Conservation (phyloP, 2,888 invertebrate species). For the Agrilus mali region DNA sequence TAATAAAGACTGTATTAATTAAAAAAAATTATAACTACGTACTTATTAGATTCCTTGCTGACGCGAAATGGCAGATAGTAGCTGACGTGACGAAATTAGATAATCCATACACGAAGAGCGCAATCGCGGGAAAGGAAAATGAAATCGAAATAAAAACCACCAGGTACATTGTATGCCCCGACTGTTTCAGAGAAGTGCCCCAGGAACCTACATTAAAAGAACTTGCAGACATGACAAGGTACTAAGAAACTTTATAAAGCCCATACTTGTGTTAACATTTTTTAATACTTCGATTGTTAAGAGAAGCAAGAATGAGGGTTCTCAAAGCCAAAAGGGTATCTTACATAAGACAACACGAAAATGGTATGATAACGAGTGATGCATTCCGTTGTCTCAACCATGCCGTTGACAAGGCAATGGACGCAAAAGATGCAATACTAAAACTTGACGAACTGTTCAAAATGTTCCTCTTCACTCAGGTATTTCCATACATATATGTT, state of each 20-base stretch:
- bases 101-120: conserved; percentile 44
- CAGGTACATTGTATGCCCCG: conserved; percentile 43
- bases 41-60: conserved; percentile 37
- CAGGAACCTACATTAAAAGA: conserved; percentile 45
- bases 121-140: conserved; percentile 31
- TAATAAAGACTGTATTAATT: neutral
- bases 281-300: neutral
- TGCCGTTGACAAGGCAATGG: conserved; percentile 8
- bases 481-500: too few relatives aligned
- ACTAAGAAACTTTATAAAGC: conserved; percentile 15
- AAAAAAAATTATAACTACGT: too few relatives aligned
- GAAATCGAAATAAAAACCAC: conserved; percentile 28
- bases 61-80: conserved; percentile 50
- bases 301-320: conserved; percentile 7
- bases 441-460: too few relatives aligned
- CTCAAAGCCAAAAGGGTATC: conserved; percentile 8
- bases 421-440: neutral
- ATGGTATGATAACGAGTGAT: conserved; percentile 5
- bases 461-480: too few relatives aligned
- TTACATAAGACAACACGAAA: conserved; percentile 8
- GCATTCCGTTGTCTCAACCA: conserved; percentile 5
- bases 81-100: conserved; percentile 40
- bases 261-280: neutral
- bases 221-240: conserved; percentile 25
- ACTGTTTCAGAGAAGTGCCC: conserved; percentile 43